Conservation (phyloP, 2,888 invertebrate species). For the Hybos culiciformis region DNA sequence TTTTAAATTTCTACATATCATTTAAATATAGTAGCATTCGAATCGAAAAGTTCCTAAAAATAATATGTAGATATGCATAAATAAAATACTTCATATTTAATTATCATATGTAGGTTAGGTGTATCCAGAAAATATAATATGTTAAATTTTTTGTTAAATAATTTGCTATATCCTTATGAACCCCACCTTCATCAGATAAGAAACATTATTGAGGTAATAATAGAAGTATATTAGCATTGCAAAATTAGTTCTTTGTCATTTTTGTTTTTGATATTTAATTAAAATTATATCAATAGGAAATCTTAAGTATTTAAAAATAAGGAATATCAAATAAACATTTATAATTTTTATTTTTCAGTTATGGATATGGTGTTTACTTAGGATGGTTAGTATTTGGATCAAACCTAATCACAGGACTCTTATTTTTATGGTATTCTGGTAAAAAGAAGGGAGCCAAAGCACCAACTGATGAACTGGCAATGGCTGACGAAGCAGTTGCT, state of each 20-base stretch:
- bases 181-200: too few species aligned
- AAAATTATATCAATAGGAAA: not conserved
- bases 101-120: too few species aligned
- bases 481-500: constrained; percentile 75
- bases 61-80: too few species aligned
- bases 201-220: too few species aligned
- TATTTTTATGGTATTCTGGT: constrained; percentile 67
- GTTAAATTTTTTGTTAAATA: too few species aligned
- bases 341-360: constrained; percentile 33
- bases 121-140: too few species aligned
- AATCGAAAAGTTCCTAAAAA: too few species aligned
- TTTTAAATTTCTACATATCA: too few species aligned
- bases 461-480: constrained; percentile 65
- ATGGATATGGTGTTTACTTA: constrained; percentile 57
- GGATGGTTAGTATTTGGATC: constrained; percentile 66
- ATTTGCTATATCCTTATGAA: too few species aligned
- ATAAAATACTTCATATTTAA: too few species aligned
- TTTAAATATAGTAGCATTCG: too few species aligned
- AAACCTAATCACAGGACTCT: constrained; percentile 51
- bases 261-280: not conserved
- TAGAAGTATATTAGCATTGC: too few species aligned
- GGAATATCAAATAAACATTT: constrained; percentile 2
- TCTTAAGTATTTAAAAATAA: not conserved
- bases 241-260: not conserved
- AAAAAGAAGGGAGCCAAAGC: constrained; percentile 76